These are phyloP conservation scores for Ptilorrhoa leucosticta DNA, from an alignment of 2,113 vertebrate genomes.

Conservation along the genomic window DNA sequence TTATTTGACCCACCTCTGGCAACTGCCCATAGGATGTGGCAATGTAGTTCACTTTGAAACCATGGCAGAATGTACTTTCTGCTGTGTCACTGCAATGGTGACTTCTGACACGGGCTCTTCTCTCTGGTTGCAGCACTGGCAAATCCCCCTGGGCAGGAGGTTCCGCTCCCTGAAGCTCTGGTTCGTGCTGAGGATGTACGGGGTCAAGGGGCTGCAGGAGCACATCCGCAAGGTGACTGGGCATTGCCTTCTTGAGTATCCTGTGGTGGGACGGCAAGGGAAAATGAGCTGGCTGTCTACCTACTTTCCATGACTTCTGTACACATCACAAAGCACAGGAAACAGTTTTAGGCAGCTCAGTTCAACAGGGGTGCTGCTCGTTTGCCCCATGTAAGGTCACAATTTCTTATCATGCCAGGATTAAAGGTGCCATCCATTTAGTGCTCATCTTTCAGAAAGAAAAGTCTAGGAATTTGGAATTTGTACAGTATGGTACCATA, in stretches of 20 bases:
- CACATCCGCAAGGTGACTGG: conserved; percentile 85
- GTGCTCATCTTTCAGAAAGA: not conserved
- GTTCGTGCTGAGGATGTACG: conserved; percentile 94
- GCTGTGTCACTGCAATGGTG: not conserved
- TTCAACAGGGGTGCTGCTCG: fast-evolving
- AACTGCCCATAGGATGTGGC: not conserved
- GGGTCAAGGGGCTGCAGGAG: conserved; percentile 84
- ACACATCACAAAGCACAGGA: not conserved
- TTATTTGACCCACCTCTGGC: not conserved
- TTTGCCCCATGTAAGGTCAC: not conserved
- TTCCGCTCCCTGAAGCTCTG: conserved; percentile 96
- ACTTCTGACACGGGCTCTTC: not conserved
- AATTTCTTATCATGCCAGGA: fast-evolving
- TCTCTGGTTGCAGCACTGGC: conserved; percentile 85
- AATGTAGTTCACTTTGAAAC: fast-evolving
- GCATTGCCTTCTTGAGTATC: not conserved
- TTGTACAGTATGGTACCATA: not conserved
- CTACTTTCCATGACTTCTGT: not conserved
- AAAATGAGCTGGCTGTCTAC: not conserved
- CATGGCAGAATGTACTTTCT: not conserved
- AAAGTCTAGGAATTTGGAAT: not conserved
- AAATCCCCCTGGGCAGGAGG: conserved; percentile 90
- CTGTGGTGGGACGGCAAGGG: not conserved
- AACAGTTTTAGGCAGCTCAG: not conserved
- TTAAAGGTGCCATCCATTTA: not conserved